phyloP scores from a whole-genome alignment of 1,140 invertebrate species.

The Octopus bimaculoides region DNA sequence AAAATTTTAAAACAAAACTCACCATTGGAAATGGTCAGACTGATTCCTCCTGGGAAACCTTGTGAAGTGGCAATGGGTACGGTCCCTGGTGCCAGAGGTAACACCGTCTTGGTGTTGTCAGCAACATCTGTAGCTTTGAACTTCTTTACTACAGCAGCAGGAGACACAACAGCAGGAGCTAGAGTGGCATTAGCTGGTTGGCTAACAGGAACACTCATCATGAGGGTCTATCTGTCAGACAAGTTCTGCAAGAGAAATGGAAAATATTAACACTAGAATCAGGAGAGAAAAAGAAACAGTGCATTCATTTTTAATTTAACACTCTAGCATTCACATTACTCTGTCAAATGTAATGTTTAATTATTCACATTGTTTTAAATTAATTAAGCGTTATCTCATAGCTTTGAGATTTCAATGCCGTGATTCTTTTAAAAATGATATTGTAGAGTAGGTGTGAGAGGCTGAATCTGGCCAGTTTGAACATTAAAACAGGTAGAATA shows the following conservation, averaged over 20 bases:
- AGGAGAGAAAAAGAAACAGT: not conserved
- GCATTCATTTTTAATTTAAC: too few relatives aligned
- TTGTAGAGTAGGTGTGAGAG: too few relatives aligned
- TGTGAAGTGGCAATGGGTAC: not conserved
- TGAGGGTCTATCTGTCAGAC: not conserved
- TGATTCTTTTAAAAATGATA: too few relatives aligned
- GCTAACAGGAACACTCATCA: constrained; percentile 2
- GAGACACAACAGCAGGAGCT: not conserved
- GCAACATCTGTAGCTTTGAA: not conserved
- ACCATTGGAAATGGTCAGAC: constrained; percentile 24
- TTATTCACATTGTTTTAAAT: too few relatives aligned
- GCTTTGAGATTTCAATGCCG: too few relatives aligned
- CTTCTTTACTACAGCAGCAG: not conserved
- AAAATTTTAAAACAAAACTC: not conserved
- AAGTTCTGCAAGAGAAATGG: not conserved
- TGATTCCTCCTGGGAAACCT: constrained; percentile 19
- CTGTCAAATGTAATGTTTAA: too few relatives aligned
- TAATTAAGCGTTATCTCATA: too few relatives aligned
- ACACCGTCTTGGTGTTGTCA: constrained; percentile 11
- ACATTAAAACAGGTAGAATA: too few relatives aligned
- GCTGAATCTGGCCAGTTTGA: too few relatives aligned
- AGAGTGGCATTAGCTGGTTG: not conserved
- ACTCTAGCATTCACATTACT: too few relatives aligned
- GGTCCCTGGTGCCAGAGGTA: not conserved
- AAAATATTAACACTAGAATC: not conserved